Evolutionary conservation across 2,888 invertebrate genomes (phyloP).

Genomic region (Nemurella pictetii): DNA sequence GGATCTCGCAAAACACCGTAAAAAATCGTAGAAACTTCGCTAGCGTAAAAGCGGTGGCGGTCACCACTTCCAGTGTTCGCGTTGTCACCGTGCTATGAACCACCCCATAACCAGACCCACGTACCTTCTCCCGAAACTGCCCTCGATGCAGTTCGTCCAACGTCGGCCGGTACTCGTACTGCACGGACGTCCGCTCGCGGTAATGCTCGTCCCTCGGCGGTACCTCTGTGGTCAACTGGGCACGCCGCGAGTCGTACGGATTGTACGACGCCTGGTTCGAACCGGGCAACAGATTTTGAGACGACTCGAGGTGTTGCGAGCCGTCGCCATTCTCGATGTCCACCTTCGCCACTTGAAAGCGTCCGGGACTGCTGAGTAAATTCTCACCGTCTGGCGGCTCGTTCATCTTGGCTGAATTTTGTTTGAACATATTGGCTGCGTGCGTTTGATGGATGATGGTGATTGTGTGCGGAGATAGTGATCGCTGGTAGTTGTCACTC

Average conservation of each 20-base stretch:
- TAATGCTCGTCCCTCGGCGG: conserved; percentile 55
- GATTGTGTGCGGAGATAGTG: neutral
- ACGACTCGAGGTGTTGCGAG: neutral
- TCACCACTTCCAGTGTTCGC: too few species aligned
- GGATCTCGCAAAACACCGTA: too few species aligned
- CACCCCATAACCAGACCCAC: too few species aligned
- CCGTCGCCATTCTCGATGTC: conserved; percentile 38
- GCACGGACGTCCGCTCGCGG: conserved; percentile 50
- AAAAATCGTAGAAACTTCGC: too few species aligned
- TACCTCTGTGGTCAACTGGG: conserved; percentile 53
- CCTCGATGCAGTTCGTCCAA: conserved; percentile 48
- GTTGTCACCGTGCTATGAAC: too few species aligned
- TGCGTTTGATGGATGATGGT: neutral
- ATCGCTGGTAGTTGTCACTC: neutral
- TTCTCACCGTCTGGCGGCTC: neutral
- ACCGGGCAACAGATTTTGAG: conserved; percentile 8
- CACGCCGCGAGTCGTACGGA: conserved; percentile 46
- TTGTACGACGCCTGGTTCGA: conserved; percentile 44
- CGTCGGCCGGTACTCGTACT: conserved; percentile 48
- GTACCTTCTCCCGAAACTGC: conserved; percentile 39
- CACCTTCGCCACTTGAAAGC: conserved; percentile 46
- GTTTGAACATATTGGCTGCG: neutral
- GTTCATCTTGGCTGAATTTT: neutral
- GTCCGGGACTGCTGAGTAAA: conserved; percentile 37
- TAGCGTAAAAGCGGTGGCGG: too few species aligned